These are phyloP conservation scores for Bothrops jararaca DNA, from an alignment of 2,113 vertebrate genomes.

Conservation along the genomic window DNA sequence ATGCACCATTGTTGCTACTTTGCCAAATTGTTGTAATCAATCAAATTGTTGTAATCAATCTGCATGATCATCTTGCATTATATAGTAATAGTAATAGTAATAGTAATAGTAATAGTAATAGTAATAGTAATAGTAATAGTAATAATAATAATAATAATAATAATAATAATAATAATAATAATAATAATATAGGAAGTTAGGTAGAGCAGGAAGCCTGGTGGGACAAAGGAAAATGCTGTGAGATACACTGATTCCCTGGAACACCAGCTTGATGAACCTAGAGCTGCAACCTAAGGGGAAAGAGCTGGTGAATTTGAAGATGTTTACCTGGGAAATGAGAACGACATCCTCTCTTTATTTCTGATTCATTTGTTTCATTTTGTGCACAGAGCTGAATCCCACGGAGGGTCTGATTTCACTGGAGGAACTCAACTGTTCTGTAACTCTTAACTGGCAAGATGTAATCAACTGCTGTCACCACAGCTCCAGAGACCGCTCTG, in stretches of 20 bases:
- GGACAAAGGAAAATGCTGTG: neutral
- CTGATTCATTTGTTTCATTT: neutral
- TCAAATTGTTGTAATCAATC: neutral
- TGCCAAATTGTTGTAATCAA: neutral
- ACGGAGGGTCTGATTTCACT: fast-evolving
- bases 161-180: too few relatives aligned
- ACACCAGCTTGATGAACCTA: neutral
- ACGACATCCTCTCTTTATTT: neutral
- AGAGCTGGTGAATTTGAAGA: neutral
- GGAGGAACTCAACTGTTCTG: neutral
- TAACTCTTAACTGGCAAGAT: slow-evolving; percentile 25
- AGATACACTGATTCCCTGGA: neutral
- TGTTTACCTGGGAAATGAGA: neutral
- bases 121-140: too few relatives aligned
- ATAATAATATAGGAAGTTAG: neutral
- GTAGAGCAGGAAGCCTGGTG: neutral
- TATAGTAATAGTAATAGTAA: neutral
- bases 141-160: too few relatives aligned
- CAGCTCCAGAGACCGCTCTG: too few relatives aligned
- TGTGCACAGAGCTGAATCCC: slow-evolving; percentile 17
- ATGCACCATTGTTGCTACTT: neutral
- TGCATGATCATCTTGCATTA: neutral
- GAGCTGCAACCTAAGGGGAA: neutral
- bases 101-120: too few relatives aligned
- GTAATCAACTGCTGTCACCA: fast-evolving